These are phyloP conservation scores for Aplodontia rufa DNA, from an alignment of 2,113 vertebrate genomes.

Conservation along the genomic window DNA sequence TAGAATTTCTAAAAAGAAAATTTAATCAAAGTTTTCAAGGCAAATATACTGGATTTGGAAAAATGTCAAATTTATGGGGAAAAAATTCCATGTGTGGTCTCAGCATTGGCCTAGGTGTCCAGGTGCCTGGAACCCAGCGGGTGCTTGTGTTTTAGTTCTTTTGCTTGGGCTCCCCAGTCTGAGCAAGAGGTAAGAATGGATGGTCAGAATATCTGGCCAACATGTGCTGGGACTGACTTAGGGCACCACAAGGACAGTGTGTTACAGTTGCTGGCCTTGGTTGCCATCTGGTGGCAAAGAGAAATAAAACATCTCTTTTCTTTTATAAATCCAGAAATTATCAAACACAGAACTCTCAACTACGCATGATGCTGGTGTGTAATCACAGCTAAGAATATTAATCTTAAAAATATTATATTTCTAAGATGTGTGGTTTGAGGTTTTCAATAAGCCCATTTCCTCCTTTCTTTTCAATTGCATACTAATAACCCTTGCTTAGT, in stretches of 20 bases:
- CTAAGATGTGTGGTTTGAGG: background rate
- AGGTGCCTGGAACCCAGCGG: background rate
- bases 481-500: background rate
- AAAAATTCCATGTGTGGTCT: background rate
- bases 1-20: background rate
- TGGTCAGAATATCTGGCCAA: background rate
- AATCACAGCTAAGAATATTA: background rate
- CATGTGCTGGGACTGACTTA: background rate
- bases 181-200: background rate
- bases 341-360: background rate
- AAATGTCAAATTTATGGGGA: background rate
- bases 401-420: slow-evolving; percentile 6
- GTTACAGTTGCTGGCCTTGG: slow-evolving; percentile 20
- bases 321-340: background rate
- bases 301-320: background rate
- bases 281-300: slow-evolving; percentile 82
- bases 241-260: rapidly evolving
- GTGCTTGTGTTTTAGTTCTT: background rate
- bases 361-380: background rate
- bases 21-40: background rate
- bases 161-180: background rate
- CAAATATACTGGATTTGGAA: slow-evolving; percentile 29
- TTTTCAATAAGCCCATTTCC: background rate
- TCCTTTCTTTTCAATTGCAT: background rate
- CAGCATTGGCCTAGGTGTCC: background rate